Percentiles rank a stretch among this genome's conserved stretches.
Conservation (phyloP, 1,140 invertebrate species). For the Bicyclus anynana region DNA sequence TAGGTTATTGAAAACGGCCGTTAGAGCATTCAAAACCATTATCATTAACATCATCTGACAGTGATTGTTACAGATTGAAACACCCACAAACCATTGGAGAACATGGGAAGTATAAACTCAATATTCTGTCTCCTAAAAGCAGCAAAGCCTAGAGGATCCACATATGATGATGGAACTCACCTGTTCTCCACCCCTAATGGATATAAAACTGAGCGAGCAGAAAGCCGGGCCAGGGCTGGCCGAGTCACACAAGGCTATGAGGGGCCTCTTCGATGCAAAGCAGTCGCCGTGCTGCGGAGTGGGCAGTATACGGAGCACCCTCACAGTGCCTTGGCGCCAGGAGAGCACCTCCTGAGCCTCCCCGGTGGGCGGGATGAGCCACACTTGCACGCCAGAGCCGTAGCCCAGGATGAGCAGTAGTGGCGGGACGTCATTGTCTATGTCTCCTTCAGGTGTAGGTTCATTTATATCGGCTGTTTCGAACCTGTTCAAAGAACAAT, state of each 20-base stretch:
- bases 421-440: conserved; percentile 85
- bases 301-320: conserved; percentile 89
- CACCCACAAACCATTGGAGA: no score
- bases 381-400: conserved; percentile 78
- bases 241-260: conserved; percentile 93
- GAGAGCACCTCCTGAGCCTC: conserved; percentile 95
- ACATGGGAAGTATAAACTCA: no score
- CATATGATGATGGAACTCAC: conserved; percentile 78
- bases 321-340: conserved; percentile 91
- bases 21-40: no score
- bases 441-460: conserved; percentile 82
- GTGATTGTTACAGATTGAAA: no score
- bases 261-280: conserved; percentile 87
- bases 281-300: conserved; percentile 84
- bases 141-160: not conserved
- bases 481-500: conserved; percentile 73
- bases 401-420: conserved; percentile 87
- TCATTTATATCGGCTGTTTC: conserved; percentile 91
- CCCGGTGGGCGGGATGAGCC: conserved; percentile 88
- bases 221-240: conserved; percentile 88
- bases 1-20: no score
- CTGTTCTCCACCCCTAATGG: conserved; percentile 92
- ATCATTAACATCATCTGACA: no score
- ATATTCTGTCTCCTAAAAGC: no score
- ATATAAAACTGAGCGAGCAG: conserved; percentile 93